A percentile compares a stretch with the other conserved stretches of the same genome.
Conservation (phyloP, 2,888 invertebrate genomes). For the Hirtodrosophila confusa region DNA sequence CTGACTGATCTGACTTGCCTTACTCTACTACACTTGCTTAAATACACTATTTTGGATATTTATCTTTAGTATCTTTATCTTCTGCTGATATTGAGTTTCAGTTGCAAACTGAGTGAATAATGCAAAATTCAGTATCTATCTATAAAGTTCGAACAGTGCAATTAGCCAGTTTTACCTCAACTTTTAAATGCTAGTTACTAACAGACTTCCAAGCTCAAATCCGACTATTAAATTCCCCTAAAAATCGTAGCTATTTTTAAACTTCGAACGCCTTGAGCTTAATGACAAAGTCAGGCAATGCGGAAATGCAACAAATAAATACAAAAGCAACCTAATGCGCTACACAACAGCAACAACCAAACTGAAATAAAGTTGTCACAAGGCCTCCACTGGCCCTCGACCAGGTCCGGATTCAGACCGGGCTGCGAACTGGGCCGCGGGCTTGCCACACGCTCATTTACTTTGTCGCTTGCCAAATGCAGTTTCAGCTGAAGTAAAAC, state of each 20-base stretch:
- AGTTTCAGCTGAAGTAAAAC: constrained; percentile 42
- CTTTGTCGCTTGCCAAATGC: constrained; percentile 51
- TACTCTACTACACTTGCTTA: no score
- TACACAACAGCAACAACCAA: constrained; percentile 28
- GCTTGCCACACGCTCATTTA: constrained; percentile 65
- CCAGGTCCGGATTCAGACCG: constrained; percentile 6
- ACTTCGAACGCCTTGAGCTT: constrained; percentile 44
- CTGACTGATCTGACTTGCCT: no score
- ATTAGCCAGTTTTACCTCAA: neutral
- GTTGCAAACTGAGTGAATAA: no score
- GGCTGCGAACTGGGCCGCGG: constrained; percentile 16
- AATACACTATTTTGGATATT: no score
- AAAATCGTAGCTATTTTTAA: constrained; percentile 46
- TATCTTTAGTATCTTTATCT: no score
- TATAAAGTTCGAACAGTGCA: neutral
- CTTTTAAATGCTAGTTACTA: neutral
- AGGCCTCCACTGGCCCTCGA: constrained; percentile 19
- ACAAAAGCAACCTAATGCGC: constrained; percentile 61
- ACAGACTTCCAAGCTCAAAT: neutral
- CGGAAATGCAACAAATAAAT: constrained; percentile 75
- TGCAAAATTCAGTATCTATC: neutral
- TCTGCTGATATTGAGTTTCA: no score
- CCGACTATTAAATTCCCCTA: constrained; percentile 34
- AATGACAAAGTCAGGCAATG: constrained; percentile 62
- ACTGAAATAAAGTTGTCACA: constrained; percentile 73